A percentile compares a stretch with the other conserved stretches of the same genome.
phyloP scores from a whole-genome alignment of 1,140 invertebrate species.

The Mya arenaria region DNA sequence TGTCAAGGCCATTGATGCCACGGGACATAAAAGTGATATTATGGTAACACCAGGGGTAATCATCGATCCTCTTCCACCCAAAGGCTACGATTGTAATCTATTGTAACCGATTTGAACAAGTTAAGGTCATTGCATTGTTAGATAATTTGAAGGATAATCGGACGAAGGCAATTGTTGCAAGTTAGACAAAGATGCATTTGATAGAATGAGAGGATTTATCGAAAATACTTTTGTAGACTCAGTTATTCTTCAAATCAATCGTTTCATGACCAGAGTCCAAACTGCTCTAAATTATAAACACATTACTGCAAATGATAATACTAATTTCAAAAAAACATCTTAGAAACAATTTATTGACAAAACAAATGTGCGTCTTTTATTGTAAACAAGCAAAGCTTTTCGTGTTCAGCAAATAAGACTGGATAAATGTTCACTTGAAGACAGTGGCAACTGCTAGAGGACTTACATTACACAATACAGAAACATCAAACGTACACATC shows the following conservation, averaged over 20 bases:
- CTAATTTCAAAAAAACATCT: neutral
- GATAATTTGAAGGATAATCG: too few species aligned
- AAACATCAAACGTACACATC: too few species aligned
- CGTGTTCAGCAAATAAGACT: neutral
- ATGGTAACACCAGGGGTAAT: constrained; percentile 13
- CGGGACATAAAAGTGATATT: constrained; percentile 35
- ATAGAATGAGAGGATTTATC: neutral
- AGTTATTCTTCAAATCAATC: neutral
- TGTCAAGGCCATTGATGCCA: constrained; percentile 52
- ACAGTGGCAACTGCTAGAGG: too few species aligned
- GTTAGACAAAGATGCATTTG: neutral
- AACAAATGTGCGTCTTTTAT: too few species aligned
- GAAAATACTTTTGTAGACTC: neutral
- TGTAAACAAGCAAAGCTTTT: neutral
- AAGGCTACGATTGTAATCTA: constrained; percentile 22
- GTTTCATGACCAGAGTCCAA: neutral
- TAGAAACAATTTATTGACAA: too few species aligned
- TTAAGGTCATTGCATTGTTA: neutral
- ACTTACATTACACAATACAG: too few species aligned
- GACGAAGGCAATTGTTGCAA: neutral
- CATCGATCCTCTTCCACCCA: constrained; percentile 49
- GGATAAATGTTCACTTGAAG: too few species aligned
- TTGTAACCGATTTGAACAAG: constrained; percentile 11
- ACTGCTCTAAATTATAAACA: neutral
- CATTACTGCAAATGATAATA: too few species aligned